Evolutionary conservation across 2,113 vertebrate species (phyloP).

Genomic region (Lepus europaeus): DNA sequence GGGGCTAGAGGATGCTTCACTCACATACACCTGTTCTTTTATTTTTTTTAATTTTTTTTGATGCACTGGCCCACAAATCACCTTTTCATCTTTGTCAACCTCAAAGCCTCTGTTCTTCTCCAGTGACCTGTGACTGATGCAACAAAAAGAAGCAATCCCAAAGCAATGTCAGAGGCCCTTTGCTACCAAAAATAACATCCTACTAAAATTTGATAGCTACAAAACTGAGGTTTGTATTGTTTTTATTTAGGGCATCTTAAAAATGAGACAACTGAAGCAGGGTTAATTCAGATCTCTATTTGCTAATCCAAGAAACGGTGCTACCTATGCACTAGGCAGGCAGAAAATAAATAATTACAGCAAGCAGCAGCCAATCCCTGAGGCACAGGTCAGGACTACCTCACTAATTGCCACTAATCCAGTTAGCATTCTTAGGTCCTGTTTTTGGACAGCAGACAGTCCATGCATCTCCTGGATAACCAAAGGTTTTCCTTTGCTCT

Average conservation of each 20-base stretch:
- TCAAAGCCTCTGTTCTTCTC: constrained; percentile 55
- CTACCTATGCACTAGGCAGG: not conserved
- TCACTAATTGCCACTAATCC: not conserved
- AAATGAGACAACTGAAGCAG: constrained; percentile 28
- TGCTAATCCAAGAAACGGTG: constrained; percentile 35
- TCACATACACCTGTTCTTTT: not conserved
- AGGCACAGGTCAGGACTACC: not conserved
- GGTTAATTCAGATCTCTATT: constrained; percentile 10
- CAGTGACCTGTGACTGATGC: constrained; percentile 63
- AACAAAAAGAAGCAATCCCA: constrained; percentile 46
- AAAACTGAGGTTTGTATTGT: constrained; percentile 12
- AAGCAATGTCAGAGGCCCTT: constrained; percentile 49
- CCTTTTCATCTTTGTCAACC: constrained; percentile 48
- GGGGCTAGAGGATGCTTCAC: not conserved
- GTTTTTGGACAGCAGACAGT: not conserved
- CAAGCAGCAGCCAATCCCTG: not conserved
- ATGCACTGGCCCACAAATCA: constrained; percentile 60
- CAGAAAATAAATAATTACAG: not conserved
- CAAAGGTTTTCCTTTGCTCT: not conserved
- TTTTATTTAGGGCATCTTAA: constrained; percentile 40
- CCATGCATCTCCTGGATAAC: accelerated
- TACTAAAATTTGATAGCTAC: constrained; percentile 20
- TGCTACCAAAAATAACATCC: constrained; percentile 58
- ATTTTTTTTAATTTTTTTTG: not conserved
- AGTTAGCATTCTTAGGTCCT: not conserved